phyloP scores from a whole-genome alignment of 2,888 invertebrate genomes.

The Drepanosiphum platanoidis region DNA sequence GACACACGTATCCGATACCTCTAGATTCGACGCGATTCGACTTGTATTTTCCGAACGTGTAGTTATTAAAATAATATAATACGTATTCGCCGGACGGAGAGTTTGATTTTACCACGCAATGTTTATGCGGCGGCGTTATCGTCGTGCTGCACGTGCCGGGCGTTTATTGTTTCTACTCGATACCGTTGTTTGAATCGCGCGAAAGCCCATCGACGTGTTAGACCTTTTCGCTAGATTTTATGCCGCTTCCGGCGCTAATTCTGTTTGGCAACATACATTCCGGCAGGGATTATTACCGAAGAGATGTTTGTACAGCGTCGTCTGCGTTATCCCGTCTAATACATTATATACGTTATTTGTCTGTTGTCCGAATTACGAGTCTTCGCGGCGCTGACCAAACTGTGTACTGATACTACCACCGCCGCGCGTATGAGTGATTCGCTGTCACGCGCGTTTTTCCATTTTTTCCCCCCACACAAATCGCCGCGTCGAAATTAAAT shows the following conservation, averaged over 20 bases:
- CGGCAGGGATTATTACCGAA: conserved; percentile 23
- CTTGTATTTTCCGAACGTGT: too few species aligned
- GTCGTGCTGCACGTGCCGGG: too few species aligned
- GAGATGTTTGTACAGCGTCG: conserved; percentile 14
- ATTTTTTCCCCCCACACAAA: conserved; percentile 13
- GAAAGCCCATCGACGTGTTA: neutral
- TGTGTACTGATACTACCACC: conserved; percentile 1
- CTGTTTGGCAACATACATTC: neutral
- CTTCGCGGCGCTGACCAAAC: conserved; percentile 15
- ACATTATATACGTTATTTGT: conserved; percentile 2
- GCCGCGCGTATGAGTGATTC: conserved; percentile 23
- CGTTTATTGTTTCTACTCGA: too few species aligned
- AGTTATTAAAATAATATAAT: too few species aligned
- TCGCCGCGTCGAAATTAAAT: conserved; percentile 12
- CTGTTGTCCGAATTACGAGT: conserved; percentile 3
- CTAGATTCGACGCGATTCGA: neutral
- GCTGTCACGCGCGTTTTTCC: conserved; percentile 43
- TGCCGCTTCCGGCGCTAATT: neutral
- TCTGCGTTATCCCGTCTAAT: neutral
- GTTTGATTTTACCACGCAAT: too few species aligned
- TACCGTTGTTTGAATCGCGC: too few species aligned
- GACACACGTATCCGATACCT: too few species aligned
- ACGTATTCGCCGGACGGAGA: too few species aligned
- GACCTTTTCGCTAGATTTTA: conserved; percentile 2
- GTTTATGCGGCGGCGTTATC: too few species aligned